Evolutionary conservation across 2,888 invertebrate species (phyloP), one percentile per base, ranked within the genome.

Genomic region (Hypomecis punctinalis): DNA sequence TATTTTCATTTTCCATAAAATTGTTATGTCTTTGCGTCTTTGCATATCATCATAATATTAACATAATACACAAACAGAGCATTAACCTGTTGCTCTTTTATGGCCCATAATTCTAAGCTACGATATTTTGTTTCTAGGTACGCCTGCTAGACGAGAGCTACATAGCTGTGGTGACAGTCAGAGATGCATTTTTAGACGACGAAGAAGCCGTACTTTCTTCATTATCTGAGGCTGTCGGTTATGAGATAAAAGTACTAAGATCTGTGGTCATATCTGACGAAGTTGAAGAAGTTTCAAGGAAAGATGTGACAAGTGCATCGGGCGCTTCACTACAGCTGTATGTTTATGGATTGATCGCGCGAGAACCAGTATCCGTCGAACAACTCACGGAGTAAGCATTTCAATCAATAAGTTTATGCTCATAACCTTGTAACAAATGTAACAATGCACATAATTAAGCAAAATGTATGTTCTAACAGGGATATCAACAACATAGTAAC

Each of bases 141-240:
- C 90, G 88, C 78, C 75, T 92, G 40, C 75, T 94, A 68, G 80
- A 89, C 53, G 71, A 80, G 45, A 79, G 81, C 61, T 84, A 93
- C 67, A 90, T 94, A 66, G 87, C 85, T 2, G 88, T 94, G 6
- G 68, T 94, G 11, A 90, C 88, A 13, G 71, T 93, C 33, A 77
- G 76, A 74, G 77, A 90, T 70, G 84, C 86, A 55, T 88, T 92
- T 71, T 72, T 91, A 66, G 90, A 93, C 69, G 84, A 92, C 62
- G 87, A 91, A 76, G 68, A 67, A 36, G 59, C 65, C 53, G 78
- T 92, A 63, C 66, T 93, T 55, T 64, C 73, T 40, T 72, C 80
- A 53, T 65, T 94, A 43, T 88, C 84, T 46, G 72, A 72, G 35
- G 77, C 84, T 58, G 77, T 93, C 5, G 88, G 87, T 11, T 89